Percentiles rank a stretch among this genome's conserved stretches.
These are phyloP conservation scores for Syndactyla subalaris DNA, from an alignment of 2,797 vertebrate species.

Conservation along the genomic window DNA sequence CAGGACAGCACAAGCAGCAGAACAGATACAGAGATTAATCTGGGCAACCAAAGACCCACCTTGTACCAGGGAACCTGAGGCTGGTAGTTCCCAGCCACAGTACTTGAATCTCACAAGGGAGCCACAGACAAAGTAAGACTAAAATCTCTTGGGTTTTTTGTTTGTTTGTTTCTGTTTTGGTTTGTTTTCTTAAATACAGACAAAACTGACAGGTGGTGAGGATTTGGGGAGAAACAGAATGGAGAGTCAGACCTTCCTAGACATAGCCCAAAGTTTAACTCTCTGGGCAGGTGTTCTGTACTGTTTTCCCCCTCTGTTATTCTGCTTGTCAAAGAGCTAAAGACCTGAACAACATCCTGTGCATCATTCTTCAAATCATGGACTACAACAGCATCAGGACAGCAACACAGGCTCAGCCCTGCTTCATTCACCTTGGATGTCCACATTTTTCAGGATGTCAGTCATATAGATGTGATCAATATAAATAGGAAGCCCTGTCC, in stretches of 20 bases:
- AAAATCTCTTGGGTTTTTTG: not conserved
- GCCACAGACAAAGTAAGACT: not conserved
- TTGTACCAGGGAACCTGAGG: not conserved
- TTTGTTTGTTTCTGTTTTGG: not conserved
- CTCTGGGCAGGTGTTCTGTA: not conserved
- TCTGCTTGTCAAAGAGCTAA: not conserved
- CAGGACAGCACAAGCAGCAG: not conserved
- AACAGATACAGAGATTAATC: not conserved
- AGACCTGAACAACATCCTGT: not conserved
- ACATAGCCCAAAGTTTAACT: not conserved
- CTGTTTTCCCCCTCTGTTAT: not conserved
- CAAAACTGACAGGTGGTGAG: not conserved
- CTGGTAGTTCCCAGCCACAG: not conserved
- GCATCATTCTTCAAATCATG: not conserved
- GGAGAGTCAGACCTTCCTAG: not conserved
- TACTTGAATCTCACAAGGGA: not conserved
- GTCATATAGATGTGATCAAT: not conserved
- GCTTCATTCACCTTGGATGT: not conserved
- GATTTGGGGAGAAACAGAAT: not conserved
- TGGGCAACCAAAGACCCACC: not conserved
- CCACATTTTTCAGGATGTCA: not conserved
- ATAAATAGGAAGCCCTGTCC: not conserved
- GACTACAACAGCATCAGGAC: not conserved
- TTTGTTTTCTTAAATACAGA: not conserved
- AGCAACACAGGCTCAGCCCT: not conserved